Conservation (phyloP, 2,797 vertebrate genomes). For the Phylloscopus collybita region DNA sequence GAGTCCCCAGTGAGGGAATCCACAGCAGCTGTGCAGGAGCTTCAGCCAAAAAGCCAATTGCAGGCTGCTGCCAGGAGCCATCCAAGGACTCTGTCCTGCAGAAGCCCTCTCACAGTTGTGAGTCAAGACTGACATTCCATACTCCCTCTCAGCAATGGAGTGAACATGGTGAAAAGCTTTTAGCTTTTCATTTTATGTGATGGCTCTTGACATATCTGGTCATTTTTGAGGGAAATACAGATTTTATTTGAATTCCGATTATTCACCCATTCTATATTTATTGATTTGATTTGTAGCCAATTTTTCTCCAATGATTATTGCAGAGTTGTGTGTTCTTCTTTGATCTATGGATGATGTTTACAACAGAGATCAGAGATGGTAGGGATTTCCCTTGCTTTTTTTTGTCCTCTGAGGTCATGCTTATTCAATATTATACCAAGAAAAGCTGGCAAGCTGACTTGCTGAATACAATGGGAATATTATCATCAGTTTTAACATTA, state of each 20-base stretch:
- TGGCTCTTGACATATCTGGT: neutral
- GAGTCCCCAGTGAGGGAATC: neutral
- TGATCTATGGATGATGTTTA: neutral
- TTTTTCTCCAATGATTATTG: neutral
- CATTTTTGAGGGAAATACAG: neutral
- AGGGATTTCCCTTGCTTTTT: neutral
- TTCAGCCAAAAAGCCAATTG: neutral
- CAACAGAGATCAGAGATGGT: neutral
- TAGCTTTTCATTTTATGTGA: neutral
- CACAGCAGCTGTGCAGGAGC: rapidly evolving
- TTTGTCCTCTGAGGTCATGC: neutral
- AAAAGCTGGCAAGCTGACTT: neutral
- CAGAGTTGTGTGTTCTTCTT: neutral
- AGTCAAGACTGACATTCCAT: neutral
- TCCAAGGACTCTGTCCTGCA: neutral
- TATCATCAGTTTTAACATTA: neutral
- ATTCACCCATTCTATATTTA: neutral
- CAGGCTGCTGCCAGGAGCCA: neutral
- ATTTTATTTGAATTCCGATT: neutral
- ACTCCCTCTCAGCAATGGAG: rapidly evolving
- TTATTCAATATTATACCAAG: neutral
- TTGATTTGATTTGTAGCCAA: neutral
- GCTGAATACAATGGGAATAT: neutral
- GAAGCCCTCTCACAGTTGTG: neutral
- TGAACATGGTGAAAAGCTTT: neutral